phyloP scores from a whole-genome alignment of 2,888 invertebrate genomes.

The Nomada fucata region DNA sequence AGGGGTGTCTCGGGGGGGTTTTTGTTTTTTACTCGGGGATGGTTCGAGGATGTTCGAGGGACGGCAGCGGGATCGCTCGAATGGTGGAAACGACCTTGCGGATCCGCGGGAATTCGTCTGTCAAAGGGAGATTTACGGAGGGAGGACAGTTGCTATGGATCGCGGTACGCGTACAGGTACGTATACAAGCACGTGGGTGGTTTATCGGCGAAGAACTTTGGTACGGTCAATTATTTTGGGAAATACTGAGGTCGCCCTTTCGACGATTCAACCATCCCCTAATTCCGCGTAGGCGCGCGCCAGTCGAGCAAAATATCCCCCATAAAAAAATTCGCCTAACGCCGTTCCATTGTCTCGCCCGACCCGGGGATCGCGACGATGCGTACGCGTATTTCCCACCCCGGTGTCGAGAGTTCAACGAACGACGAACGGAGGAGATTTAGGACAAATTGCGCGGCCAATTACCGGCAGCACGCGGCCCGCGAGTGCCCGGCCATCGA shows the following conservation, averaged over 20 bases:
- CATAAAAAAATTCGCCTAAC: too few species aligned
- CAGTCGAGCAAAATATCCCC: too few species aligned
- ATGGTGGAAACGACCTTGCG: not conserved
- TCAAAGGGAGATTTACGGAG: not conserved
- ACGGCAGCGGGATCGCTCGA: not conserved
- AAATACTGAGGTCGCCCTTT: not conserved
- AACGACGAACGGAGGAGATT: too few species aligned
- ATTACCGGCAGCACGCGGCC: not conserved
- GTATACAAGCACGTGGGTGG: too few species aligned
- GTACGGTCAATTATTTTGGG: not conserved
- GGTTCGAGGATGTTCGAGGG: not conserved
- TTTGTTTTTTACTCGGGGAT: not conserved
- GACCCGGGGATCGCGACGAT: too few species aligned
- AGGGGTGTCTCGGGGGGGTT: slow-evolving; percentile 39
- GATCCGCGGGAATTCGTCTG: slow-evolving; percentile 13
- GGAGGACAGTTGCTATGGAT: not conserved
- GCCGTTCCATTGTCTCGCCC: too few species aligned
- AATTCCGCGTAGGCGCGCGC: too few species aligned
- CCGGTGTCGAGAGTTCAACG: too few species aligned
- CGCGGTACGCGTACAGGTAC: too few species aligned
- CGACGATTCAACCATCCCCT: too few species aligned
- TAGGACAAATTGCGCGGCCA: slow-evolving; percentile 8
- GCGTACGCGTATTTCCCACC: too few species aligned
- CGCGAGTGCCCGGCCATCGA: not conserved
- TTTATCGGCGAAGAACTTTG: too few species aligned